A percentile compares a stretch with the other conserved stretches of the same genome.
phyloP scores from a whole-genome alignment of 2,113 vertebrate species.

The Australoheros scitulus region DNA sequence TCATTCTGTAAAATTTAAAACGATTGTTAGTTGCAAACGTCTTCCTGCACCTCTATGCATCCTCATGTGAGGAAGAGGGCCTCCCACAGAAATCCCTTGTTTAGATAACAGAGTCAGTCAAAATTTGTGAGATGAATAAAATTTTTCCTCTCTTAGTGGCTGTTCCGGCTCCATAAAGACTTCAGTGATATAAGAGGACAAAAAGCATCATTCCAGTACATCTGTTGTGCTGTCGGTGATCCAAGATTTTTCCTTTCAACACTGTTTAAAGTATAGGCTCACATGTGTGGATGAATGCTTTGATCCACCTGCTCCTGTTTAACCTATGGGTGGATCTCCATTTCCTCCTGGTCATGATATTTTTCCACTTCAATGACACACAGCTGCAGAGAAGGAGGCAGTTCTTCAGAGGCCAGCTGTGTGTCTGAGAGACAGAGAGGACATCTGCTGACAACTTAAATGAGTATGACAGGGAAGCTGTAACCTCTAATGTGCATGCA shows the following conservation, averaged over 20 bases:
- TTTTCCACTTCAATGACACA: not conserved
- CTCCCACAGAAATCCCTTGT: too few relatives aligned
- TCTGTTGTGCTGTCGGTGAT: not conserved
- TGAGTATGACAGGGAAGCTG: too few relatives aligned
- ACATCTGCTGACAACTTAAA: too few relatives aligned
- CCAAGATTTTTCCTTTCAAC: not conserved
- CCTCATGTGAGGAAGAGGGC: too few relatives aligned
- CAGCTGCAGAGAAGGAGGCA: not conserved
- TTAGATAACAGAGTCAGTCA: too few relatives aligned
- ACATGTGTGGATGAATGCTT: not conserved
- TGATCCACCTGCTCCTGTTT: constrained; percentile 33
- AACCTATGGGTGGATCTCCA: not conserved
- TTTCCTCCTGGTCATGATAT: not conserved
- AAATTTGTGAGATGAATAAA: too few relatives aligned
- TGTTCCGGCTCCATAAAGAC: not conserved
- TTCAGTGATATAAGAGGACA: not conserved
- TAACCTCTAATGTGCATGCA: too few relatives aligned
- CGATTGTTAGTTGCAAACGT: too few relatives aligned
- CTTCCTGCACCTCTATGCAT: too few relatives aligned
- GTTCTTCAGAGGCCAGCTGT: not conserved
- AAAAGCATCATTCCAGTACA: not conserved
- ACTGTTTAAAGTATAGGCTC: not conserved
- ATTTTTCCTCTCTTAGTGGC: not conserved
- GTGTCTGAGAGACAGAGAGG: too few relatives aligned
- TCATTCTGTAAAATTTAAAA: too few relatives aligned